Evolutionary conservation across 2,113 vertebrate genomes (phyloP).

Genomic region (Siniperca knerii): DNA sequence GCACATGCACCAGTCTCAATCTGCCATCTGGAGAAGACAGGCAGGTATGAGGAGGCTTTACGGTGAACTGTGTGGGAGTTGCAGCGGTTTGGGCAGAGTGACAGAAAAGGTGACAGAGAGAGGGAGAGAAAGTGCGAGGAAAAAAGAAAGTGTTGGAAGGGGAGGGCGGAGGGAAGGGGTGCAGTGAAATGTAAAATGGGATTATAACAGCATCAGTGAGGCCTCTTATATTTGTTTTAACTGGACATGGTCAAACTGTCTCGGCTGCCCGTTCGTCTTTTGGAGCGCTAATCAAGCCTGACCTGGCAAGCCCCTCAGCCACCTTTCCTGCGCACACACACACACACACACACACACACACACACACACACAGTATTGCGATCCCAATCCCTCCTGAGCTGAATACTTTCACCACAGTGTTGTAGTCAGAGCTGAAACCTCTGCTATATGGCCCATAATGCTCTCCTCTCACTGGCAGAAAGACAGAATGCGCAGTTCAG

Average conservation of each 20-base stretch:
- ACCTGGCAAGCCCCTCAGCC: conserved; percentile 40
- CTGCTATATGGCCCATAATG: conserved; percentile 46
- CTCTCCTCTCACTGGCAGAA: conserved; percentile 39
- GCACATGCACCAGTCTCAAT: conserved; percentile 15
- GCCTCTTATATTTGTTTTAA: conserved; percentile 72
- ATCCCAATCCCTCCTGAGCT: conserved; percentile 16
- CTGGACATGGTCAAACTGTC: conserved; percentile 59
- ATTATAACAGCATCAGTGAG: conserved; percentile 53
- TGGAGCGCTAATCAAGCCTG: conserved; percentile 51
- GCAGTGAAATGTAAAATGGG: conserved; percentile 56
- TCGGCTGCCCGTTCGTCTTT: conserved; percentile 64
- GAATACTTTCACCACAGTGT: conserved; percentile 53
- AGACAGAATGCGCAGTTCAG: conserved; percentile 31
- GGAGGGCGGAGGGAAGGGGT: background rate
- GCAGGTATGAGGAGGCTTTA: conserved; percentile 60
- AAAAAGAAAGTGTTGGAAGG: conserved; percentile 27
- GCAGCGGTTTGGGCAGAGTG: conserved; percentile 58
- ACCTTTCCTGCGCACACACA: conserved; percentile 33
- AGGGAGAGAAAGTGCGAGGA: conserved; percentile 49
- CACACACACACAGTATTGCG: conserved; percentile 11
- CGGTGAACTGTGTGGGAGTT: conserved; percentile 69
- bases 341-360: conserved; percentile 27
- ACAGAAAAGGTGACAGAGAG: conserved; percentile 61
- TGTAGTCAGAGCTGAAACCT: conserved; percentile 45
- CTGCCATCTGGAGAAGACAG: conserved; percentile 57